These are phyloP conservation scores for Helostoma temminkii DNA, from an alignment of 2,797 vertebrate species.

Conservation along the genomic window DNA sequence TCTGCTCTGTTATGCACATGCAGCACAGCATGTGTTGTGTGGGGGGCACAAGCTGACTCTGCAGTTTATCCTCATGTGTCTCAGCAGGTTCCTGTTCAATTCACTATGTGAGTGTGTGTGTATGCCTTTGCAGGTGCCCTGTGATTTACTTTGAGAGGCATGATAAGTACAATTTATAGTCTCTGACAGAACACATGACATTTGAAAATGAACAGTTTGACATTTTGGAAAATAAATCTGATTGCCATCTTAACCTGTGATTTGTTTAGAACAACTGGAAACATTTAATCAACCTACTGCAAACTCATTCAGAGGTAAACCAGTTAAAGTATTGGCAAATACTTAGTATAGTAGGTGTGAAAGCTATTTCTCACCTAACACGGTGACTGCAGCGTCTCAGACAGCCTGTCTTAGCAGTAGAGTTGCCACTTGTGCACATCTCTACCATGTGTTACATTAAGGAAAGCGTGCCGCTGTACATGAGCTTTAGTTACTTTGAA, in stretches of 20 bases:
- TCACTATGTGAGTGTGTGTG: background rate
- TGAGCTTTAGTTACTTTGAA: background rate
- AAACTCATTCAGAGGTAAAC: too few relatives aligned
- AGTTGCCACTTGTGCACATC: background rate
- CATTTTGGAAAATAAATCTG: background rate
- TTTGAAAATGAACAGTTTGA: slow-evolving; percentile 5
- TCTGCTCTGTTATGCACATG: slow-evolving; percentile 26
- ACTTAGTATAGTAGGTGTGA: background rate
- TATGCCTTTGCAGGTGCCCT: background rate
- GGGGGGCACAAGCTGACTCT: slow-evolving; percentile 18
- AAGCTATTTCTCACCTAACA: background rate
- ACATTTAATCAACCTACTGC: background rate
- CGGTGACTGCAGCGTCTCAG: background rate
- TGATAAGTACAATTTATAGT: background rate
- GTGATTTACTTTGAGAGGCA: background rate
- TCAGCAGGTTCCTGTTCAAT: slow-evolving; percentile 12
- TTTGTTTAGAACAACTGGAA: slow-evolving; percentile 3
- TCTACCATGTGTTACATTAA: background rate
- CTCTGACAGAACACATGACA: background rate
- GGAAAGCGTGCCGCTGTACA: background rate
- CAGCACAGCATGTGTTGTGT: slow-evolving; percentile 14
- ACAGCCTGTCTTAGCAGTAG: background rate
- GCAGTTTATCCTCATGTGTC: slow-evolving; percentile 11
- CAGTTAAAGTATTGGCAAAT: background rate
- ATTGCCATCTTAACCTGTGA: background rate